A percentile compares a stretch with the other conserved stretches of the same genome.
phyloP scores from a whole-genome alignment of 2,888 invertebrate genomes.

The Neuroscelio doddi region DNA sequence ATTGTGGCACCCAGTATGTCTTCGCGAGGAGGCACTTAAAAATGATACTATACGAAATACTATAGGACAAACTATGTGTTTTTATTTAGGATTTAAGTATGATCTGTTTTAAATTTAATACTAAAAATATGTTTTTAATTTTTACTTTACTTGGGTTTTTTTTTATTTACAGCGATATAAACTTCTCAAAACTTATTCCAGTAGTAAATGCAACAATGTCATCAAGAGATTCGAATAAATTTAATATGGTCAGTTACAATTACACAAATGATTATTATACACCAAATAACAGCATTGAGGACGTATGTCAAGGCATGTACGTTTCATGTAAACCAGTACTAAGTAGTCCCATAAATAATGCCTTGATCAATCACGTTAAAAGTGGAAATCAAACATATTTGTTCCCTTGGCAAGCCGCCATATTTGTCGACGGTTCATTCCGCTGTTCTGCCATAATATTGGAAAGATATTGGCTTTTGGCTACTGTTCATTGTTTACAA shows the following conservation, averaged over 20 bases:
- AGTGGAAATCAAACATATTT: conserved; percentile 61
- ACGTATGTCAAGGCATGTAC: conserved; percentile 55
- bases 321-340: conserved; percentile 58
- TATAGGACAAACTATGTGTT: conserved; percentile 75
- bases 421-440: conserved; percentile 81
- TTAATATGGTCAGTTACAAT: conserved; percentile 24
- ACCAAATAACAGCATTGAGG: conserved; percentile 4
- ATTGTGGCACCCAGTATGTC: conserved; percentile 80
- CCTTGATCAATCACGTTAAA: conserved; percentile 39
- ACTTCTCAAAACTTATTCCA: conserved; percentile 52
- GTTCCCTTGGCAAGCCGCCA: conserved; percentile 84
- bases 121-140: not conserved
- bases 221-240: conserved; percentile 18
- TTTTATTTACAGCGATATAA: conserved; percentile 55
- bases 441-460: conserved; percentile 82
- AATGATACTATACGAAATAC: conserved; percentile 66
- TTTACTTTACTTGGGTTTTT: too few relatives aligned
- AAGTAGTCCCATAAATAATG: conserved; percentile 34
- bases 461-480: conserved; percentile 79
- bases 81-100: conserved; percentile 80
- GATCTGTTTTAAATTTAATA: not conserved
- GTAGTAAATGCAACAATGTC: conserved; percentile 35
- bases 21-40: conserved; percentile 64
- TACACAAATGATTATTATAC: conserved; percentile 28
- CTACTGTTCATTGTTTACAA: conserved; percentile 73